Evolutionary conservation across 2,888 invertebrate species (phyloP).

Genomic region (Melitaea athalia): DNA sequence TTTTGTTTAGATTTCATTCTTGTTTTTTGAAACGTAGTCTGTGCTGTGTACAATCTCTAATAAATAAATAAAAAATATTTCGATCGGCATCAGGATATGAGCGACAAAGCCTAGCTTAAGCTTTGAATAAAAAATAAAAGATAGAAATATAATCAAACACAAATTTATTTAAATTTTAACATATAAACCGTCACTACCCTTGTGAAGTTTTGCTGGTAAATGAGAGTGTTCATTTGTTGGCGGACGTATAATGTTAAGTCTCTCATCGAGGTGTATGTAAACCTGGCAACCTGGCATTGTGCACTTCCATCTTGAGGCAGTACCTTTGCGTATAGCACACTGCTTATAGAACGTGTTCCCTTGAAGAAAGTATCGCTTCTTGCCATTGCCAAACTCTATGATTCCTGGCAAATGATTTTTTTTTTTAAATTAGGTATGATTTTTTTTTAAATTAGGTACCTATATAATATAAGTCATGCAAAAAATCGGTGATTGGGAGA

Average conservation of each 20-base stretch:
- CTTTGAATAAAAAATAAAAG: too few relatives aligned
- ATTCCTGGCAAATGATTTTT: constrained; percentile 15
- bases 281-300: constrained; percentile 35
- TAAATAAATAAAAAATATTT: too few relatives aligned
- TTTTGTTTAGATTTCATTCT: too few relatives aligned
- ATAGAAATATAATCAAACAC: too few relatives aligned
- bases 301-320: constrained; percentile 44
- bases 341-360: constrained; percentile 51
- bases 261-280: constrained; percentile 30
- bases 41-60: too few relatives aligned
- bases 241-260: constrained; percentile 33
- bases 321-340: constrained; percentile 37
- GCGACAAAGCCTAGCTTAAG: too few relatives aligned
- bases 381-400: constrained; percentile 43
- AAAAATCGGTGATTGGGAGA: too few relatives aligned
- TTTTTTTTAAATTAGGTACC: too few relatives aligned
- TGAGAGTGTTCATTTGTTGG: constrained; percentile 44
- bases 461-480: too few relatives aligned
- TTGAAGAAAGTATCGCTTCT: constrained; percentile 40
- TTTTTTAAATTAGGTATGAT: too few relatives aligned
- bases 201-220: constrained; percentile 33
- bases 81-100: too few relatives aligned
- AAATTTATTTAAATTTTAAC: constrained; percentile 23
- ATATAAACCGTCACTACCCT: constrained; percentile 43
- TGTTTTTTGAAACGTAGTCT: too few relatives aligned